phyloP scores from a whole-genome alignment of 2,113 vertebrate species.

The Eleginops maclovinus region DNA sequence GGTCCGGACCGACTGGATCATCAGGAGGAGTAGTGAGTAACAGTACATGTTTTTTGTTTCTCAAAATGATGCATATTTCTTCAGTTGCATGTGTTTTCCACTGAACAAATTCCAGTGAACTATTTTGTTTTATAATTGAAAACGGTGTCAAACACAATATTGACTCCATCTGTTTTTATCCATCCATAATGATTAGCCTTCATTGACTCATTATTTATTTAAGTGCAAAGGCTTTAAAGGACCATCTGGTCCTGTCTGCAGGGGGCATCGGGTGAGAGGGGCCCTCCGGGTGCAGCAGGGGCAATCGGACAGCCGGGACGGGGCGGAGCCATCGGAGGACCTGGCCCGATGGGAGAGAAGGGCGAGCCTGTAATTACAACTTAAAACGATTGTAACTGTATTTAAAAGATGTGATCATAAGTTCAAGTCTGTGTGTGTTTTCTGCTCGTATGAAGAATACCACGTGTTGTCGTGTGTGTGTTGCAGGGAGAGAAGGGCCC shows the following conservation, averaged over 20 bases:
- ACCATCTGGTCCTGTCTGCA: slow-evolving; percentile 58
- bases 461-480: slow-evolving; percentile 23
- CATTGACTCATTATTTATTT: background rate
- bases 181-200: background rate
- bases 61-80: slow-evolving; percentile 3
- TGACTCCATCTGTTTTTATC: background rate
- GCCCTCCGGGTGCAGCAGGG: slow-evolving; percentile 90
- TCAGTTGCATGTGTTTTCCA: background rate
- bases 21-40: slow-evolving; percentile 90
- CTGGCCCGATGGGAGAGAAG: slow-evolving; percentile 94
- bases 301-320: slow-evolving; percentile 94
- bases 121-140: background rate
- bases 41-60: background rate
- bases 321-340: slow-evolving; percentile 88
- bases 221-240: background rate
- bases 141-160: background rate
- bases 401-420: too few relatives aligned
- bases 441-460: slow-evolving; percentile 3
- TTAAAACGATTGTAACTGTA: background rate
- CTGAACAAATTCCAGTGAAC: background rate
- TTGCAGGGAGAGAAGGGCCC: slow-evolving; percentile 83
- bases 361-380: slow-evolving; percentile 90
- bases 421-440: slow-evolving; percentile 22
- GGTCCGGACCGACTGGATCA: slow-evolving; percentile 89
- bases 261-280: slow-evolving; percentile 93